Conservation (phyloP, 2,113 vertebrate species). For the Hemiprocne comata region DNA sequence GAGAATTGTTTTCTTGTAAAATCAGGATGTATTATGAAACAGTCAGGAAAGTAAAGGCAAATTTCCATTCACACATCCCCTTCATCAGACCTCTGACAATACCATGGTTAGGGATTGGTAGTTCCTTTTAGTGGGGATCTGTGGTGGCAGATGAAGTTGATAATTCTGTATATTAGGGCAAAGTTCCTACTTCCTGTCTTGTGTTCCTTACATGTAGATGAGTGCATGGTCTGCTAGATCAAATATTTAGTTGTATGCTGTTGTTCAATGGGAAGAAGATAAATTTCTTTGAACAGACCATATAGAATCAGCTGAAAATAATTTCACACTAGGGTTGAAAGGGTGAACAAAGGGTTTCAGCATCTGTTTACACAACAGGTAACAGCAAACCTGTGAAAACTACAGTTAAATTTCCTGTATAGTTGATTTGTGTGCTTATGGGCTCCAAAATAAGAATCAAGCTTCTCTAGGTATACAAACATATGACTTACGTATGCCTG, state of each 20-base stretch:
- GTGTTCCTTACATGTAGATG: background rate
- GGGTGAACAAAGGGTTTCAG: background rate
- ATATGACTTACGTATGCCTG: background rate
- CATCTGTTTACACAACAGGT: background rate
- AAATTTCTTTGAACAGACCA: background rate
- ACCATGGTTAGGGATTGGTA: background rate
- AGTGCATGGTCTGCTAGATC: background rate
- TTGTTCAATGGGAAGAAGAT: background rate
- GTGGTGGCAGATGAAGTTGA: rapidly evolving
- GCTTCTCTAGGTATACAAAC: background rate
- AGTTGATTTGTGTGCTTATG: background rate
- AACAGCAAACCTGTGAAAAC: background rate
- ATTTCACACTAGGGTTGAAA: background rate
- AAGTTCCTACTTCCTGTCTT: background rate
- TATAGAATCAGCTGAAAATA: background rate
- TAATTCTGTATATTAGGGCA: background rate
- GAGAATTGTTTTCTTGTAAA: background rate
- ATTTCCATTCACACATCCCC: background rate
- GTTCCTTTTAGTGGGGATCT: background rate
- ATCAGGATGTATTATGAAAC: background rate
- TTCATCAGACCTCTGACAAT: background rate
- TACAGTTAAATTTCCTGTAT: background rate
- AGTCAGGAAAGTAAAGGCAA: background rate
- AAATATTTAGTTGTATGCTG: background rate
- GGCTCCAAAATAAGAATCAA: background rate